These are phyloP conservation scores for Geodia barretti DNA, from an alignment of 37 sponge, comb jelly and placozoan genomes.

Conservation along the genomic window DNA sequence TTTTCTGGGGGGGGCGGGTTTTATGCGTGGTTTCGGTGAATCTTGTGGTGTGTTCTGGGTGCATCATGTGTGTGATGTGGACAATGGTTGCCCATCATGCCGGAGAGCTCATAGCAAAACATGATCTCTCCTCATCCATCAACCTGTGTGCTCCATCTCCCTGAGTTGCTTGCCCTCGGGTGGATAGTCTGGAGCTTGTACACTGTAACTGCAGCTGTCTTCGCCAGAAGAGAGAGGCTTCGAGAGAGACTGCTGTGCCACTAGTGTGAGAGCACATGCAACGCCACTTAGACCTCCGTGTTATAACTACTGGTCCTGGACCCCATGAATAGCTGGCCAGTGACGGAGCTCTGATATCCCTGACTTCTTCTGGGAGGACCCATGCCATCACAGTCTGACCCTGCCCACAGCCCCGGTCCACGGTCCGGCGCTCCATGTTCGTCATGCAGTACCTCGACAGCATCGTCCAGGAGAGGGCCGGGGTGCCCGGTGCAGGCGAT, in stretches of 20 bases:
- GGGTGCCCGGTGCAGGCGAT: not conserved
- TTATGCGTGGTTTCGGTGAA: too few species aligned
- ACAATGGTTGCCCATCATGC: constrained; percentile 92
- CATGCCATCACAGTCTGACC: constrained; percentile 59
- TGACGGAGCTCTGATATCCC: constrained; percentile 87
- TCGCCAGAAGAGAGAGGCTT: constrained; percentile 75
- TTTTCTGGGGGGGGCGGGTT: too few species aligned
- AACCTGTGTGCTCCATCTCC: constrained; percentile 91
- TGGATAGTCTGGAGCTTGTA: constrained; percentile 83
- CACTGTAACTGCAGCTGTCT: constrained; percentile 81
- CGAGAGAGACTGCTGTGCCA: constrained; percentile 84
- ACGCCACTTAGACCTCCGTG: constrained; percentile 87
- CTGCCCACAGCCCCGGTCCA: constrained; percentile 32
- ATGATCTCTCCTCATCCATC: constrained; percentile 88
- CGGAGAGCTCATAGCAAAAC: constrained; percentile 87
- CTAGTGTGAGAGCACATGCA: constrained; percentile 78
- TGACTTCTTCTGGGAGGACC: constrained; percentile 94
- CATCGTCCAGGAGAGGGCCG: not conserved
- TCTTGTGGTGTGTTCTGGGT: constrained; percentile 99
- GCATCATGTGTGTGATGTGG: constrained; percentile 99
- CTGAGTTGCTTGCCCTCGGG: constrained; percentile 86
- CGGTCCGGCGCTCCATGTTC: constrained; percentile 65
- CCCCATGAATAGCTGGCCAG: constrained; percentile 83
- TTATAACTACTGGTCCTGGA: constrained; percentile 85
- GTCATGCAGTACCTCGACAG: constrained; percentile 39